Base-by-base conservation (phyloP, 2,113 vertebrate genomes). In the Miniopterus natalensis region DNA sequence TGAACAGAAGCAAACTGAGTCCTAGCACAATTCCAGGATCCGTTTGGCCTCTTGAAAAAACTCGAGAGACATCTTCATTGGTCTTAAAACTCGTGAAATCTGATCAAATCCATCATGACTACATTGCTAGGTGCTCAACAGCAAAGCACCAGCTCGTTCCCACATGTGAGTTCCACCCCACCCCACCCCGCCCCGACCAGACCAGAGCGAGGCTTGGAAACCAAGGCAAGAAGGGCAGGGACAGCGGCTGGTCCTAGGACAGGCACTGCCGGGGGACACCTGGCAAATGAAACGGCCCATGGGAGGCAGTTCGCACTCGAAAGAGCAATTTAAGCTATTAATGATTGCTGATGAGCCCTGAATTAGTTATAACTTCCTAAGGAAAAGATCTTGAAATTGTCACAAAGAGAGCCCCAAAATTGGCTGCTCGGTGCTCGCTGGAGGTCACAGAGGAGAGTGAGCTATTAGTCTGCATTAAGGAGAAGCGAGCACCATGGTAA, bases 281-380 rank as follows among this genome's bases (percentile, higher is more conserved):
- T 68, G 1, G 18, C 10, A 94, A 84, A 59, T 94, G 15, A 77
- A 93, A 27, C 11, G 40, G 59, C 47, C 95, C 94, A 42, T 3
- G 78, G 71, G 95, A 88, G 95, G 86, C 40, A 84, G 74, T 36
- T 40, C 10, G 27, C 29, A 20, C 40, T 53, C 40, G 2, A 78
- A 97, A 85, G 61, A 59, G 81, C 49, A 25, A 95, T 97, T 96
- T 95, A 96, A 96, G 91, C 65, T 95, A 68, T 97, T 98, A 96
- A 55, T 97, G 83, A 84, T 89, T 47, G 5, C 63, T 59, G 96
- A 73, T 18, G 25, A 23, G 68, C 65, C 61, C 49, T 94, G 71
- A 97, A 95, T 97, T 63, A 94, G 66, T 97, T 97, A 95, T 96
- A 94, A 88, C 47, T 97, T 96, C 51, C 57, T 0, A 2, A 90